Evolutionary conservation across 2,888 invertebrate species (phyloP), one percentile per base, ranked within the genome.

Genomic region (Agrotis segetum): DNA sequence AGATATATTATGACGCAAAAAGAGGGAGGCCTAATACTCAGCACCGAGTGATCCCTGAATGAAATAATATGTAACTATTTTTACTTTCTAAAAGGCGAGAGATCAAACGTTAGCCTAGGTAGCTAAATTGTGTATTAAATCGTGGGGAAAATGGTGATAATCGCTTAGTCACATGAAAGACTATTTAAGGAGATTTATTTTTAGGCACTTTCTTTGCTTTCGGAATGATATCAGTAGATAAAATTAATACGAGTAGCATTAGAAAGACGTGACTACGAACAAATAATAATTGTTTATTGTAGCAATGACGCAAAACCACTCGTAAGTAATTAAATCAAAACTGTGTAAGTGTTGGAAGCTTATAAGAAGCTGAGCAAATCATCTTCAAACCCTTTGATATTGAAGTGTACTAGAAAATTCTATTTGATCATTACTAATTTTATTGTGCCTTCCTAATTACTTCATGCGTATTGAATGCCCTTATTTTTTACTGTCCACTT

Each of bases 251-350:
- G n/a, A n/a, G n/a, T n/a, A 55, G 46, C 19, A 16, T 47, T 40
- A 21, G 46, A 49, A 19, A 29, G 40, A 67, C 29, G 14, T 56
- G 40, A 46, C 17, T n/a, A 50, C 3, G 13, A 58, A 52, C 40
- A 58, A 62, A 47, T 65, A 47, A 63, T n/a, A 1, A 74, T 62
- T 74, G 63, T 50, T 67, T 77, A 44, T 56, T 17, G 40, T 53
- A 14, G 56, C 46, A 55, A 65, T 77, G 77, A 77, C 64, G 74
- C 80, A 60, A 79, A 79, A 52, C 56, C 60, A 64, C 59, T 77
- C 19, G 0, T 1, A 40, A 64, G 47, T 46, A 64, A 77, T 67
- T 34, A 63, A 67, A 3, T 46, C 24, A 19, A 63, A 60, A 69
- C 9, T 1, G 13, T 46, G 13, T 47, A 47, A 52, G 21, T 50